These are phyloP conservation scores for Adelosebastes latens DNA, from an alignment of 2,797 vertebrate species.

Conservation along the genomic window DNA sequence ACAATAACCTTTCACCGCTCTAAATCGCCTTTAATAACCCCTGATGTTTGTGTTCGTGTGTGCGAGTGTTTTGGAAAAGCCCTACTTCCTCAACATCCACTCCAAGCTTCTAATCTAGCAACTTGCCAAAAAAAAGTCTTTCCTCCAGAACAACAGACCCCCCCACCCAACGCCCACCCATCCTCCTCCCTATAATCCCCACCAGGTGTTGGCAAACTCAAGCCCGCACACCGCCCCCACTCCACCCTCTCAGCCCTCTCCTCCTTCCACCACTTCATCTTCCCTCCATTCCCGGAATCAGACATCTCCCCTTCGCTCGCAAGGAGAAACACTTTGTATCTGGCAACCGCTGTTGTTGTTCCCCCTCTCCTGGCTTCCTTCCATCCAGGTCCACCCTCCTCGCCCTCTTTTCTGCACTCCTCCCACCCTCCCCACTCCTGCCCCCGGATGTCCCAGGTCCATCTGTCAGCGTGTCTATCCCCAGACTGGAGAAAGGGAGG, in stretches of 20 bases:
- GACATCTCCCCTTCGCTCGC: neutral
- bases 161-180: neutral
- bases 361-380: slow-evolving; percentile 29
- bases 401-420: neutral
- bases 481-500: slow-evolving; percentile 30
- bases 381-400: slow-evolving; percentile 16
- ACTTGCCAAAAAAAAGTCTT: slow-evolving; percentile 51
- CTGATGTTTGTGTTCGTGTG: slow-evolving; percentile 7
- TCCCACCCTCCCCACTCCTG: slow-evolving; percentile 32
- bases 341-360: slow-evolving; percentile 48
- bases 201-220: slow-evolving; percentile 69
- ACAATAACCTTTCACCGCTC: neutral
- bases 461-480: slow-evolving; percentile 68
- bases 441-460: slow-evolving; percentile 62
- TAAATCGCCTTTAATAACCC: neutral
- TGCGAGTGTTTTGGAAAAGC: slow-evolving; percentile 33
- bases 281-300: slow-evolving; percentile 14
- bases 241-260: neutral
- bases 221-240: neutral
- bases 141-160: slow-evolving; percentile 27
- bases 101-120: slow-evolving; percentile 53
- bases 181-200: slow-evolving; percentile 67
- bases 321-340: slow-evolving; percentile 41
- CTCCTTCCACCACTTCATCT: slow-evolving; percentile 8
- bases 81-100: slow-evolving; percentile 21